Percentiles rank a stretch among this genome's conserved stretches.
These are phyloP conservation scores for Meles meles DNA, from an alignment of 2,113 vertebrate species.

Conservation along the genomic window DNA sequence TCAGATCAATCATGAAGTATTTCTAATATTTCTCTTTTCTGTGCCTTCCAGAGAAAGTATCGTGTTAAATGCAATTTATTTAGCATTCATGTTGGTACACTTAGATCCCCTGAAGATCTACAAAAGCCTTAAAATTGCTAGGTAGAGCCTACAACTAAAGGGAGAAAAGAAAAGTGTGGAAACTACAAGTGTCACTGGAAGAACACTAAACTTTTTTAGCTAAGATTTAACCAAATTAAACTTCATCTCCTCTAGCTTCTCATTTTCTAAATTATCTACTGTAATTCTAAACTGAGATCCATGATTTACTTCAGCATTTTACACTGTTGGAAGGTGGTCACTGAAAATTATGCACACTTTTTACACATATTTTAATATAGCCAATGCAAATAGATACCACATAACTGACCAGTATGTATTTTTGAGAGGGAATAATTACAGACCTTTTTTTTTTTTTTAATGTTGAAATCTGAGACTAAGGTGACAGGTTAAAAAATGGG, in stretches of 20 bases:
- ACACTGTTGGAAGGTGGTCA: background rate
- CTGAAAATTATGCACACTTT: background rate
- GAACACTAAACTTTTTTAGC: background rate
- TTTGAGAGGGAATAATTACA: background rate
- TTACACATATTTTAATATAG: background rate
- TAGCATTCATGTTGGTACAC: background rate
- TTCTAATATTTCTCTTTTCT: background rate
- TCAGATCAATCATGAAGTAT: background rate
- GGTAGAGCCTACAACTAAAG: background rate
- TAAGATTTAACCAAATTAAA: conserved; percentile 3
- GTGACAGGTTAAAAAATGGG: background rate
- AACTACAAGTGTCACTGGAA: background rate
- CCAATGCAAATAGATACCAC: conserved; percentile 18
- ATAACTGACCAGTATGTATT: background rate
- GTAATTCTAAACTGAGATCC: conserved; percentile 1
- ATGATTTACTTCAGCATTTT: background rate
- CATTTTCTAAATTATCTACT: background rate
- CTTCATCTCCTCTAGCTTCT: background rate
- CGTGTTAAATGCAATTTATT: background rate
- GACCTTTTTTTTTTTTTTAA: background rate
- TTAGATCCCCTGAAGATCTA: background rate
- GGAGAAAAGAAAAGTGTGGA: background rate
- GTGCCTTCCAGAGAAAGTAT: background rate
- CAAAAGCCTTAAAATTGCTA: background rate
- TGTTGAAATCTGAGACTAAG: background rate